Evolutionary conservation across 2,797 vertebrate genomes (phyloP).

Genomic region (Falco novaeseelandiae): DNA sequence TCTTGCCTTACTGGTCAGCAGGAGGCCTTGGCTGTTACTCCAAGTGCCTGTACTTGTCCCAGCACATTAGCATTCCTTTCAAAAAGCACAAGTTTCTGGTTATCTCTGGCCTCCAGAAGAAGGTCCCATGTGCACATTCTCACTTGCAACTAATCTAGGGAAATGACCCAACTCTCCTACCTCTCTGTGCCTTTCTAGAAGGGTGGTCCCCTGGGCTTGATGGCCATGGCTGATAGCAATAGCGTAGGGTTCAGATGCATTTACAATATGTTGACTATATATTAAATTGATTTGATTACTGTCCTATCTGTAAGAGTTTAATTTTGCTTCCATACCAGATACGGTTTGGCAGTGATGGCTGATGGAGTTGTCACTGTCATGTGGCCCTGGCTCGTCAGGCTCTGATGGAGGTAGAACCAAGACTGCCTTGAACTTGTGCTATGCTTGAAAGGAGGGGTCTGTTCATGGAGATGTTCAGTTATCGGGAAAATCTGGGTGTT

Average conservation of each 20-base stretch:
- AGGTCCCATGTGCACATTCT: not conserved
- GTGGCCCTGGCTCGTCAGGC: not conserved
- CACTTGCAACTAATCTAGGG: slow-evolving; percentile 19
- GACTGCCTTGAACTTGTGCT: not conserved
- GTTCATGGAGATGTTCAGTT: too few relatives aligned
- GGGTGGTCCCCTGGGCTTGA: not conserved
- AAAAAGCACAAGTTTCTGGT: not conserved
- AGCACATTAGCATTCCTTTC: not conserved
- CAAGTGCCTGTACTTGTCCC: not conserved
- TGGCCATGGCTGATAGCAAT: not conserved
- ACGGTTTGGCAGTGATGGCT: not conserved
- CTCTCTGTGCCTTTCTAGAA: slow-evolving; percentile 38
- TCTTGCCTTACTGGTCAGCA: not conserved
- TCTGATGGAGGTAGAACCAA: not conserved
- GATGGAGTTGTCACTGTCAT: not conserved
- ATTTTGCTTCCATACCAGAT: not conserved
- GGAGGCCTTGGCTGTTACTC: not conserved
- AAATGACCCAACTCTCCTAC: slow-evolving; percentile 4
- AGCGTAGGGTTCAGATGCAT: not conserved
- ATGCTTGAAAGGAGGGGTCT: not conserved
- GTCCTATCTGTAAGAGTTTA: not conserved
- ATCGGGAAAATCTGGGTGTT: not conserved
- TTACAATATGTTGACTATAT: not conserved
- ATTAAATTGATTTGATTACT: slow-evolving; percentile 39
- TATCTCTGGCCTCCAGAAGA: not conserved